Percentiles rank a stretch among this genome's conserved stretches.
Evolutionary conservation across 2,888 invertebrate species (phyloP).

Genomic region (Zhuqinia jingwanae): DNA sequence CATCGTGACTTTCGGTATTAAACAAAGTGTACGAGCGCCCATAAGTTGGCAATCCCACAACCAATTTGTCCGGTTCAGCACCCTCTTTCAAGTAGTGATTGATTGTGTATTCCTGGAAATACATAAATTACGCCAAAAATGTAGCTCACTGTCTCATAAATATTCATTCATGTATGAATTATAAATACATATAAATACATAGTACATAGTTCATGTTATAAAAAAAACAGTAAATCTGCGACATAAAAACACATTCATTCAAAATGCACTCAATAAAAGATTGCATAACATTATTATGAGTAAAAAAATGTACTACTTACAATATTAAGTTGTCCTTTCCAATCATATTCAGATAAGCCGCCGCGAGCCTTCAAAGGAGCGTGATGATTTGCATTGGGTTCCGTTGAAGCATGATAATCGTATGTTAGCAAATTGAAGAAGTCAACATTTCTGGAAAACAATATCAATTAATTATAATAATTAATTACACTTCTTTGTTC

Average conservation of each 20-base stretch:
- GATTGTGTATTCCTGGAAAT: conserved; percentile 81
- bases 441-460: conserved; percentile 88
- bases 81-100: conserved; percentile 81
- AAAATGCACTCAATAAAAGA: too few species aligned
- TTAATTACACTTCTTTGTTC: too few species aligned
- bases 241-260: too few species aligned
- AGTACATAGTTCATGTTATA: too few species aligned
- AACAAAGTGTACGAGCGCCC: conserved; percentile 94
- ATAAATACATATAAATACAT: too few species aligned
- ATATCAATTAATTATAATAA: conserved; percentile 1
- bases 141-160: too few species aligned
- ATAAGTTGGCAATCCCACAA: conserved; percentile 83
- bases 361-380: conserved; percentile 90
- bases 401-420: conserved; percentile 96
- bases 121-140: too few species aligned
- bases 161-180: too few species aligned
- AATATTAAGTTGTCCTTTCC: conserved; percentile 92
- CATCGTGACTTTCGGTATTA: conserved; percentile 90
- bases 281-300: too few species aligned
- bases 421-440: conserved; percentile 96
- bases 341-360: conserved; percentile 93
- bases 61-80: conserved; percentile 80
- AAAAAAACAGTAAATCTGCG: too few species aligned
- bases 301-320: conserved; percentile 88
- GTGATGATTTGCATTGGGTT: conserved; percentile 95